Evolutionary conservation across 1,140 invertebrate species (phyloP).

Genomic region (Rhopalosiphum maidis): DNA sequence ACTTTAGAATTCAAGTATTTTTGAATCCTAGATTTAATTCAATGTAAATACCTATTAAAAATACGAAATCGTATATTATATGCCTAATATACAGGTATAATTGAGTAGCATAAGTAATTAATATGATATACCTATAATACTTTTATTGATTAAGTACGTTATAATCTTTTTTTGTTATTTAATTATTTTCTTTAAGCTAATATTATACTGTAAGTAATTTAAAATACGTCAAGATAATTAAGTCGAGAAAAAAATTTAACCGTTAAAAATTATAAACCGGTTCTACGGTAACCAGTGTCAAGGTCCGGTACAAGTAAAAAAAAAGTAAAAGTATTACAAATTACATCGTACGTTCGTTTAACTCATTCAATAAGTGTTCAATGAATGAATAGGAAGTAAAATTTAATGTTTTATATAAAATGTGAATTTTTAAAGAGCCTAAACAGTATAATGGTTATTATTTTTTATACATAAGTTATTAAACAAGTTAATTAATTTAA

Average conservation of each 20-base stretch:
- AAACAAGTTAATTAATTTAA: background rate
- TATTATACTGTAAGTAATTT: background rate
- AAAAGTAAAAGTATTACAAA: constrained; percentile 22
- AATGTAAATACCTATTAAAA: background rate
- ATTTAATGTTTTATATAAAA: background rate
- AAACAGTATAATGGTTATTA: background rate
- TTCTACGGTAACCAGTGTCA: background rate
- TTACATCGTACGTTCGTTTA: background rate
- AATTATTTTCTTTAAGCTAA: background rate
- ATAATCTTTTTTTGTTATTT: background rate
- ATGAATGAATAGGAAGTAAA: background rate
- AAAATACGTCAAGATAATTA: background rate
- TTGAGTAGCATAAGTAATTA: background rate
- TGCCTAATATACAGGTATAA: background rate
- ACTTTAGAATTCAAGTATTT: too few relatives aligned
- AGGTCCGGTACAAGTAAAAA: background rate
- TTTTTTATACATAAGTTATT: background rate
- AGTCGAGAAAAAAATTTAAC: background rate
- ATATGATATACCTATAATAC: background rate
- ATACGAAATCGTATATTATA: background rate
- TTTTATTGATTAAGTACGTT: background rate
- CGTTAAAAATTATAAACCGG: background rate
- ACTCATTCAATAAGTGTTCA: background rate
- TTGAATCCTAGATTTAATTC: too few relatives aligned
- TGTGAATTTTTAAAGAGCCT: background rate